Evolutionary conservation across 2,888 invertebrate genomes (phyloP).

Genomic region (Dicyrtomina minuta): DNA sequence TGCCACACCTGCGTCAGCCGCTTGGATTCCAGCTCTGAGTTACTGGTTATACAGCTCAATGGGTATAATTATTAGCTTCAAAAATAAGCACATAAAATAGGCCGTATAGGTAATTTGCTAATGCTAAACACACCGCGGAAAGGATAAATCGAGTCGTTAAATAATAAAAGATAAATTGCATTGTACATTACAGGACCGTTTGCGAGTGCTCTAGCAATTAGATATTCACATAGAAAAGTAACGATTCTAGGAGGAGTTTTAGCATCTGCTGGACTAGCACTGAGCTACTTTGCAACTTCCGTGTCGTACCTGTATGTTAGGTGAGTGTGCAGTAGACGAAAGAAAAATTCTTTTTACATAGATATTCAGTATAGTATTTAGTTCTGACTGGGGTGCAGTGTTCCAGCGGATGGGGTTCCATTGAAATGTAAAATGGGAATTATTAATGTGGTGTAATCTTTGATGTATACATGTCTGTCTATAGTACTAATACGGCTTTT

Average conservation of each 20-base stretch:
- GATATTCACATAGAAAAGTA: constrained; percentile 79
- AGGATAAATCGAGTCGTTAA: no score
- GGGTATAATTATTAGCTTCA: constrained; percentile 66
- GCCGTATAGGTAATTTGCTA: no score
- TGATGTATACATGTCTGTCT: no score
- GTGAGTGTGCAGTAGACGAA: constrained; percentile 61
- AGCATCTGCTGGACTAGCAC: constrained; percentile 79
- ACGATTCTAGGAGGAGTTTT: constrained; percentile 79
- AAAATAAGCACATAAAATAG: no score
- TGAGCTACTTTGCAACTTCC: constrained; percentile 78
- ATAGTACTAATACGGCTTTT: no score
- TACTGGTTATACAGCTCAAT: constrained; percentile 85
- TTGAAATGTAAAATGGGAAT: no score
- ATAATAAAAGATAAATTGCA: neutral
- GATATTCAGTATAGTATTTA: no score
- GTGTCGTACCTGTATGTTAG: constrained; percentile 76
- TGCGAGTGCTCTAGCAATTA: constrained; percentile 79
- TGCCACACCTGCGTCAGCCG: constrained; percentile 70
- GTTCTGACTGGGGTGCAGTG: no score
- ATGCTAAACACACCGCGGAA: no score
- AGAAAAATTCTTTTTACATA: no score
- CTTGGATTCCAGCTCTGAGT: constrained; percentile 76
- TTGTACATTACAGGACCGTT: constrained; percentile 68
- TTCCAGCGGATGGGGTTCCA: no score
- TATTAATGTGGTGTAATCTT: no score